Conservation (phyloP, 2,113 vertebrate genomes). For the Muscicapa adusta region DNA sequence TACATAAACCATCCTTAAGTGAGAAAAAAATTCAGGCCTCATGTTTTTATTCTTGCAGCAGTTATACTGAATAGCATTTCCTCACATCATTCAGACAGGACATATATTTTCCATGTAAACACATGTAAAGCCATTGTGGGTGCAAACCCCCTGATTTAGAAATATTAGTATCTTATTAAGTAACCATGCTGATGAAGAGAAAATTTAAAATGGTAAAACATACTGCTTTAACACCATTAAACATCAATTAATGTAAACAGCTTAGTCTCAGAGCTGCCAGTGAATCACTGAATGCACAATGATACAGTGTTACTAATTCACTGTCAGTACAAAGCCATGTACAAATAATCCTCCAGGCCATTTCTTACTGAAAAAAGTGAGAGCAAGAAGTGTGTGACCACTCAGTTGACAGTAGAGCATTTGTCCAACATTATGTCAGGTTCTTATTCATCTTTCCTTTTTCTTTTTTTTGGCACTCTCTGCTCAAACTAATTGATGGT, state of each 20-base stretch:
- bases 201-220: constrained; percentile 55
- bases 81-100: background rate
- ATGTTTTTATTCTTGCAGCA: background rate
- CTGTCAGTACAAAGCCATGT: constrained; percentile 47
- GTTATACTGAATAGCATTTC: background rate
- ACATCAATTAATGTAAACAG: constrained; percentile 61
- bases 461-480: background rate
- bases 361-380: constrained; percentile 52
- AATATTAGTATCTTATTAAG: constrained; percentile 24
- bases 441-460: constrained; percentile 35
- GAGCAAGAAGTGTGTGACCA: constrained; percentile 70
- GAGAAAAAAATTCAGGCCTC: background rate
- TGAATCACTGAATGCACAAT: constrained; percentile 29
- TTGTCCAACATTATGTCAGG: constrained; percentile 50
- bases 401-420: constrained; percentile 55
- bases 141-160: background rate
- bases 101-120: background rate
- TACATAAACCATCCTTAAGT: background rate
- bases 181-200: background rate
- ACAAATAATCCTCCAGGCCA: constrained; percentile 50
- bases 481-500: constrained; percentile 61
- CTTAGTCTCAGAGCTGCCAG: constrained; percentile 58
- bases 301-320: constrained; percentile 60
- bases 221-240: constrained; percentile 51
- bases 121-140: background rate